phyloP scores from a whole-genome alignment of 2,113 vertebrate genomes.

The Chamaetylas fuelleborni region DNA sequence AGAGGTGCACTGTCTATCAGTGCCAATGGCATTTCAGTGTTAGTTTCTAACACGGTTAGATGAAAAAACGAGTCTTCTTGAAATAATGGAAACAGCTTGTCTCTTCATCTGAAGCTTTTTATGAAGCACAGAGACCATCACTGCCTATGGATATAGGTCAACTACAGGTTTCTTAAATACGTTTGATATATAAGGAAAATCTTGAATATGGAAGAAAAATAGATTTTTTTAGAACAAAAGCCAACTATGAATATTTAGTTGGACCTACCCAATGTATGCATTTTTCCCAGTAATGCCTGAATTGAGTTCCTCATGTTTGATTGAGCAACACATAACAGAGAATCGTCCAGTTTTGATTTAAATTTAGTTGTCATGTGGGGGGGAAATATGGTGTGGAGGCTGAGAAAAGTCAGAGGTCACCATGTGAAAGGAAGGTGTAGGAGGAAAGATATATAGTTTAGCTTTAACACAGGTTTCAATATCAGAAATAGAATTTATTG shows the following conservation, averaged over 20 bases:
- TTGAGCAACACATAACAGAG: not conserved
- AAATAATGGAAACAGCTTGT: not conserved
- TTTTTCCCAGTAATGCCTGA: not conserved
- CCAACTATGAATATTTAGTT: not conserved
- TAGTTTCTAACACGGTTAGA: not conserved
- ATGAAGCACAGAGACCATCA: not conserved
- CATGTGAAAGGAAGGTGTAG: slow-evolving; percentile 9
- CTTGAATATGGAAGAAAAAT: not conserved
- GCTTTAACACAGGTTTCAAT: not conserved
- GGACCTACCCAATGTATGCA: not conserved
- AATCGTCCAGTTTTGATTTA: not conserved
- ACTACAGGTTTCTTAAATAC: not conserved
- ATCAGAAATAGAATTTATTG: slow-evolving; percentile 4
- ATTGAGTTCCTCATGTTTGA: not conserved
- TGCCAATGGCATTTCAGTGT: not conserved
- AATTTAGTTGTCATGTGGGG: not conserved
- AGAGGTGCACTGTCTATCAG: not conserved
- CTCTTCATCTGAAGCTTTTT: not conserved
- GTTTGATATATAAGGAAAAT: not conserved
- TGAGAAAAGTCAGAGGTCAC: not conserved
- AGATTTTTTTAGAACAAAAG: not conserved
- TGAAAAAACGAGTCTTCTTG: not conserved
- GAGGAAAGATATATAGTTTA: not conserved
- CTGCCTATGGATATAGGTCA: not conserved
- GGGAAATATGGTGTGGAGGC: slow-evolving; percentile 20